phyloP scores from a whole-genome alignment of 2,888 invertebrate genomes.

The Watsonalla cultraria region DNA sequence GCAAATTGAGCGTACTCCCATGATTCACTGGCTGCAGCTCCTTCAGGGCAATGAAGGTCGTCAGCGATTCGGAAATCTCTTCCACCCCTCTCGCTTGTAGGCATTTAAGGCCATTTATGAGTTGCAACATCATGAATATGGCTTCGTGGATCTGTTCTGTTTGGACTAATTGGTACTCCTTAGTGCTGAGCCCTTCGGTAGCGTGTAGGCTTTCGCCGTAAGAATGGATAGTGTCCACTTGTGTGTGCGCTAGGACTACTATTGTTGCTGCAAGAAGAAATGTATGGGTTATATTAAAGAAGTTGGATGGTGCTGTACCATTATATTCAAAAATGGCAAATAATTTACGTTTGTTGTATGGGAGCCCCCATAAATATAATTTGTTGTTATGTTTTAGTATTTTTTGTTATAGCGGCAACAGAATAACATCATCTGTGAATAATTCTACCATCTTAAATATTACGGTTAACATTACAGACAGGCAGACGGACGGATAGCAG shows the following conservation, averaged over 20 bases:
- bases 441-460: too few relatives aligned
- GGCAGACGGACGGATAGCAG: too few relatives aligned
- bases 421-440: too few relatives aligned
- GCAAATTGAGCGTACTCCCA: constrained; percentile 43
- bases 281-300: neutral
- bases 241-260: constrained; percentile 85
- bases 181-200: constrained; percentile 61
- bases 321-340: too few relatives aligned
- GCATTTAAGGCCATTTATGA: constrained; percentile 89
- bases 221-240: constrained; percentile 86
- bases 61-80: constrained; percentile 84
- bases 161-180: constrained; percentile 64
- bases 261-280: constrained; percentile 81
- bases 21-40: constrained; percentile 58
- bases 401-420: too few relatives aligned
- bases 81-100: constrained; percentile 91
- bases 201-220: constrained; percentile 82
- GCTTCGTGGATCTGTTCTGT: constrained; percentile 81
- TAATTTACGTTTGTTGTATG: too few relatives aligned
- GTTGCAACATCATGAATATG: constrained; percentile 87
- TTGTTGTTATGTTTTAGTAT: too few relatives aligned
- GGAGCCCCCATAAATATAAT: too few relatives aligned
- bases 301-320: neutral
- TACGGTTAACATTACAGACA: too few relatives aligned
- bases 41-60: constrained; percentile 85